Percentiles rank a stretch among this genome's conserved stretches.
These are phyloP conservation scores for Sminthurides aquaticus DNA, from an alignment of 2,888 invertebrate genomes.

Conservation along the genomic window DNA sequence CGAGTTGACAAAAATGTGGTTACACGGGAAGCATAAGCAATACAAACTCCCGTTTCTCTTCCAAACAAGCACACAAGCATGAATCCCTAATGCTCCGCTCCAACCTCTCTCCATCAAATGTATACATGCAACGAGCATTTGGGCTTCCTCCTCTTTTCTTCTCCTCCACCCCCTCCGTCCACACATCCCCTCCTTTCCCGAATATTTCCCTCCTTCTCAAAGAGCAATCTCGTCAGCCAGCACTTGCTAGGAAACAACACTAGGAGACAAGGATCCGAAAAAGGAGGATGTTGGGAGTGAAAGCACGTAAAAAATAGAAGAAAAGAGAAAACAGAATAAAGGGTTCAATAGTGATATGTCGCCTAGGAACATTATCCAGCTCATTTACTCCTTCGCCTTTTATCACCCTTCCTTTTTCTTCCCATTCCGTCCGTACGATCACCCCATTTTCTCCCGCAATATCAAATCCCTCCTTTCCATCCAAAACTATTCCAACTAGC, in stretches of 20 bases:
- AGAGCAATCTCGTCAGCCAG: too few species aligned
- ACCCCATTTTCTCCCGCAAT: conserved; percentile 26
- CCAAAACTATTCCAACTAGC: background rate
- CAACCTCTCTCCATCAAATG: too few species aligned
- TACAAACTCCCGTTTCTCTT: background rate
- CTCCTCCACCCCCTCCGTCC: too few species aligned
- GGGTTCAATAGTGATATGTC: conserved; percentile 24
- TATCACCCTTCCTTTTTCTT: conserved; percentile 22
- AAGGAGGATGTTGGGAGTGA: conserved; percentile 6
- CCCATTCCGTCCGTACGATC: conserved; percentile 22
- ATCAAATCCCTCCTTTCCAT: conserved; percentile 9
- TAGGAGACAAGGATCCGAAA: background rate
- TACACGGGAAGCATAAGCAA: background rate
- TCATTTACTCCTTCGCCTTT: conserved; percentile 31
- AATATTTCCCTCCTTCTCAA: too few species aligned
- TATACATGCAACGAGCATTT: too few species aligned
- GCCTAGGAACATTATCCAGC: conserved; percentile 30
- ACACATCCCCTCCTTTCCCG: too few species aligned
- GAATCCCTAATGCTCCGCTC: background rate
- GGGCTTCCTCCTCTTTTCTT: background rate
- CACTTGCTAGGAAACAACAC: too few species aligned
- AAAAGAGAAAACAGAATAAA: conserved; percentile 11
- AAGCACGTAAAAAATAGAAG: conserved; percentile 10
- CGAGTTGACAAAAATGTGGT: background rate
- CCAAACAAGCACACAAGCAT: background rate